These are phyloP conservation scores for Synanceia verrucosa DNA, from an alignment of 2,797 vertebrate genomes.

Conservation along the genomic window DNA sequence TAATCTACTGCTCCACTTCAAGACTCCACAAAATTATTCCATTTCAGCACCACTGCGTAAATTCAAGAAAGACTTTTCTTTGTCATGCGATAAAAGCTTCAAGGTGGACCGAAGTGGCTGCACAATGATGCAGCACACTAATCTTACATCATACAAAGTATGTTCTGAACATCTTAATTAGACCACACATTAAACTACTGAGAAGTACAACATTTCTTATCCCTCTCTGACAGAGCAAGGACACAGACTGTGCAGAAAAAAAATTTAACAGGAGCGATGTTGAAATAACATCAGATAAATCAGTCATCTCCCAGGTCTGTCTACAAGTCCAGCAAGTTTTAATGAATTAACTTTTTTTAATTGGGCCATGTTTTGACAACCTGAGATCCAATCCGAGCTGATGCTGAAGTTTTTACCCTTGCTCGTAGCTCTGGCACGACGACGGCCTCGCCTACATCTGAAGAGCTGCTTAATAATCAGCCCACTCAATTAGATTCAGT, in stretches of 20 bases:
- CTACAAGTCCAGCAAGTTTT: conserved; percentile 66
- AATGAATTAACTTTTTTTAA: conserved; percentile 78
- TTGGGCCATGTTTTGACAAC: conserved; percentile 69
- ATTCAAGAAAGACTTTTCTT: neutral
- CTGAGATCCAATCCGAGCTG: conserved; percentile 46
- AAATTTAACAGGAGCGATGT: conserved; percentile 15
- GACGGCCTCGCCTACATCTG: conserved; percentile 45
- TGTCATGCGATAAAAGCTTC: conserved; percentile 42
- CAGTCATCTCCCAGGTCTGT: conserved; percentile 63
- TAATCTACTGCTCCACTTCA: neutral
- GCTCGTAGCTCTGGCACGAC: conserved; percentile 37
- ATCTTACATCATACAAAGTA: conserved; percentile 19
- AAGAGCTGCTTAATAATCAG: conserved; percentile 69
- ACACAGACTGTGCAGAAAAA: conserved; percentile 22
- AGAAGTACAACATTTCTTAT: conserved; percentile 44
- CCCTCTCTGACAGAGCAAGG: conserved; percentile 38
- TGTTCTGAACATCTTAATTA: conserved; percentile 66
- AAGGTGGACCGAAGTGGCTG: conserved; percentile 34
- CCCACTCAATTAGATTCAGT: conserved; percentile 62
- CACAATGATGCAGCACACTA: conserved; percentile 19
- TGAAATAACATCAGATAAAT: conserved; percentile 71
- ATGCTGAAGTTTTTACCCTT: conserved; percentile 37
- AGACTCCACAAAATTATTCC: conserved; percentile 14
- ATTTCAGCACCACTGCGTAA: conserved; percentile 2
- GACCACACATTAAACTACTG: conserved; percentile 42